Conservation (phyloP, 2,888 invertebrate species). For the Phlogophora meticulosa region DNA sequence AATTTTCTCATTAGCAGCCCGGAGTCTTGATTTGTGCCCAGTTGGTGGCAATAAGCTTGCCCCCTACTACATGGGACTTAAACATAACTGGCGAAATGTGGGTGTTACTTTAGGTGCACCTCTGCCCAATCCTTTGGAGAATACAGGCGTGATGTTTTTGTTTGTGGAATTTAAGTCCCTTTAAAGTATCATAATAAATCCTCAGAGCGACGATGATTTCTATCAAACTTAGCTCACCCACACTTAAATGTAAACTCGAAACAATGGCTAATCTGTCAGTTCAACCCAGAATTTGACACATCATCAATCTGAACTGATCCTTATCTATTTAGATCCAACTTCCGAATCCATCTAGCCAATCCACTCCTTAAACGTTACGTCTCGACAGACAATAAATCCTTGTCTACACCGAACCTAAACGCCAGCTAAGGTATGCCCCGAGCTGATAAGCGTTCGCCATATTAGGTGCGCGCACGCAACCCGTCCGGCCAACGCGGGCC, state of each 20-base stretch:
- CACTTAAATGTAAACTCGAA: background rate
- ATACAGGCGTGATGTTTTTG: too few species aligned
- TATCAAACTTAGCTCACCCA: background rate
- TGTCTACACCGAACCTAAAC: slow-evolving; percentile 6
- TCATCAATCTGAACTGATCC: background rate
- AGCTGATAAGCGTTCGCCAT: slow-evolving; percentile 66
- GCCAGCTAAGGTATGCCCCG: slow-evolving; percentile 41
- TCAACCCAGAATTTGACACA: background rate
- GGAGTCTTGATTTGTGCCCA: too few species aligned
- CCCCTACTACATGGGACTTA: too few species aligned
- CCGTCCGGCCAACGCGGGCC: slow-evolving; percentile 55
- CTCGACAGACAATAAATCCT: slow-evolving; percentile 5
- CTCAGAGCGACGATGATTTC: background rate
- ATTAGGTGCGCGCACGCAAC: slow-evolving; percentile 71
- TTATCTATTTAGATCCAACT: background rate
- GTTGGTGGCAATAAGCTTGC: too few species aligned
- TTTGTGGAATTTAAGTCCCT: background rate
- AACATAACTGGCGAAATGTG: too few species aligned
- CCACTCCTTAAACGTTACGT: background rate
- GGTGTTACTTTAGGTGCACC: too few species aligned
- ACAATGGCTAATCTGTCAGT: background rate
- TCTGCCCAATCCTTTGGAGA: too few species aligned
- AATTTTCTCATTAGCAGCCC: too few species aligned
- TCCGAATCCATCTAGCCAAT: background rate
- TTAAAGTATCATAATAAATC: background rate